A percentile compares a stretch with the other conserved stretches of the same genome.
Evolutionary conservation across 1,140 invertebrate species (phyloP).

Genomic region (Saxidomus purpurata): DNA sequence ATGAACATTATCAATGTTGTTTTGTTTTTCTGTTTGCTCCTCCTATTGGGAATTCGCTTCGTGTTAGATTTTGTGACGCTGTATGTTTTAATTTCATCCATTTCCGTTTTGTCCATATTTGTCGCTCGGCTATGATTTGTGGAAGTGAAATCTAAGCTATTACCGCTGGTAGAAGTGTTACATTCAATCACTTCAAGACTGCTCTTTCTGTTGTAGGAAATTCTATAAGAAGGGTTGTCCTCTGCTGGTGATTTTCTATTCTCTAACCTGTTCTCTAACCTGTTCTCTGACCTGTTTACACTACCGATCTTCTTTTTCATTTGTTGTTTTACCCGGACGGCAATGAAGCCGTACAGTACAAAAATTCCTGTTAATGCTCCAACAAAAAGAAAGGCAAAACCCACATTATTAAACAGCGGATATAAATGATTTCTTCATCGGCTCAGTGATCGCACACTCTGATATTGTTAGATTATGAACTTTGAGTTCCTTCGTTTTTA

Average conservation of each 20-base stretch:
- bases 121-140: not conserved
- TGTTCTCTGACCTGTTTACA: not conserved
- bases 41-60: no score
- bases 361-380: slow-evolving; percentile 23
- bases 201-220: not conserved
- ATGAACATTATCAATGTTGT: slow-evolving; percentile 45
- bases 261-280: not conserved
- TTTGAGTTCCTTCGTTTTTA: not conserved
- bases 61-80: no score
- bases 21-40: not conserved
- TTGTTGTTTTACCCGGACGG: not conserved
- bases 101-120: not conserved
- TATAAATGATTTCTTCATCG: slow-evolving; percentile 7
- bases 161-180: not conserved
- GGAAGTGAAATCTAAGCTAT: not conserved
- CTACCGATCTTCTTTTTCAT: not conserved
- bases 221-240: not conserved
- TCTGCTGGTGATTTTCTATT: not conserved
- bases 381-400: slow-evolving; percentile 26
- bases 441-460: slow-evolving; percentile 29
- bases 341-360: not conserved
- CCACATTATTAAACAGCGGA: slow-evolving; percentile 16
- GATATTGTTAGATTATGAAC: slow-evolving; percentile 16
- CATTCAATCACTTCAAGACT: not conserved
- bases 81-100: not conserved